Conservation (phyloP, 1,140 invertebrate genomes). For the Delia radicum region DNA sequence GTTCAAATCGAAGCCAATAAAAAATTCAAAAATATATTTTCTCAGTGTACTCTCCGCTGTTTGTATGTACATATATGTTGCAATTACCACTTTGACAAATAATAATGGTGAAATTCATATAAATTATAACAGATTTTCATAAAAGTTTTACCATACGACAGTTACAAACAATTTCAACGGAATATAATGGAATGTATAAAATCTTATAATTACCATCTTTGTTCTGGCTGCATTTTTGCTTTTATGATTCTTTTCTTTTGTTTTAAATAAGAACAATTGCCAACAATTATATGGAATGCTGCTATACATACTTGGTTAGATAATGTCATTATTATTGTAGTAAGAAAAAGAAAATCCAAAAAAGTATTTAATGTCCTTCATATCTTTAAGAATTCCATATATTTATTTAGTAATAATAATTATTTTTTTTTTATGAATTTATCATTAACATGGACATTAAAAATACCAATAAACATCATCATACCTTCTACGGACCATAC, state of each 20-base stretch:
- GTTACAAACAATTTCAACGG: not conserved
- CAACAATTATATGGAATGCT: not conserved
- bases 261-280: no score
- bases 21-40: not conserved
- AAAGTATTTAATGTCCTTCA: not conserved
- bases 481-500: not conserved
- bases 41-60: not conserved
- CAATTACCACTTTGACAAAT: slow-evolving; percentile 16
- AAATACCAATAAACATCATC: not conserved
- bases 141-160: not conserved
- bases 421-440: not conserved
- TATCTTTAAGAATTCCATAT: not conserved
- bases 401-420: not conserved
- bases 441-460: not conserved
- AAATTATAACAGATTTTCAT: slow-evolving; percentile 11
- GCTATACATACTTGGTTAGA: not conserved
- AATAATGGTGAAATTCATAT: slow-evolving; percentile 10
- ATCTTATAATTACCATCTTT: not conserved
- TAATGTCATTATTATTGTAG: not conserved
- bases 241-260: no score
- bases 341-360: no score
- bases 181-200: not conserved
- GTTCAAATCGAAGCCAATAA: no score
- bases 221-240: not conserved
- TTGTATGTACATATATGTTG: not conserved